Evolutionary conservation across 2,888 invertebrate species (phyloP).

Genomic region (Callimorpha dominula): DNA sequence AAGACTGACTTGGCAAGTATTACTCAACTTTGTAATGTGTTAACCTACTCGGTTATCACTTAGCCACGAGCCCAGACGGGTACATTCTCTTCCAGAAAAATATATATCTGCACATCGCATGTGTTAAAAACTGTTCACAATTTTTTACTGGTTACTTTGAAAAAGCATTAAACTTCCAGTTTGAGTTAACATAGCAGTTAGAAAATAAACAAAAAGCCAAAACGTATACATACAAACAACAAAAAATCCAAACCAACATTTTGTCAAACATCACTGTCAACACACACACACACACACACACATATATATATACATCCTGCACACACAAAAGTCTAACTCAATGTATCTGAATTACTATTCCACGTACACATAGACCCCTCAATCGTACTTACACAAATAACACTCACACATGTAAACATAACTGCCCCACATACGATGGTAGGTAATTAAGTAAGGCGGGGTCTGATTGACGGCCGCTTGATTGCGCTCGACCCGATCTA

Average conservation of each 20-base stretch:
- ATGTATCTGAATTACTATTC: constrained; percentile 1
- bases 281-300: constrained; percentile 25
- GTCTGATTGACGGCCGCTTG: constrained; percentile 69
- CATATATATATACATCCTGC: constrained; percentile 6
- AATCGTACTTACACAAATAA: neutral
- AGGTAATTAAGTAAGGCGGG: constrained; percentile 71
- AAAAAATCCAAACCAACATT: neutral
- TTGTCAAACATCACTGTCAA: constrained; percentile 9
- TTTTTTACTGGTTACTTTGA: neutral
- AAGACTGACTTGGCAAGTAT: too few relatives aligned
- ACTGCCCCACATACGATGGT: constrained; percentile 53
- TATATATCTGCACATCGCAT: neutral
- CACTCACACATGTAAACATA: constrained; percentile 33
- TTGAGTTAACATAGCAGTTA: too few relatives aligned
- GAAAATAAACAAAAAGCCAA: neutral
- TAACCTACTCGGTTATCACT: too few relatives aligned
- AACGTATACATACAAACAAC: neutral
- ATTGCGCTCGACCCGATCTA: constrained; percentile 62
- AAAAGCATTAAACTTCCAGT: neutral
- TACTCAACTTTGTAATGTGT: too few relatives aligned
- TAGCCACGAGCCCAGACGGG: too few relatives aligned
- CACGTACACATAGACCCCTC: neutral
- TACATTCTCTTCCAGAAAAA: too few relatives aligned
- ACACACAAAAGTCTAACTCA: neutral
- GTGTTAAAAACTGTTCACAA: neutral